These are phyloP conservation scores for Prionace glauca DNA, from an alignment of 2,797 vertebrate species.

Conservation along the genomic window DNA sequence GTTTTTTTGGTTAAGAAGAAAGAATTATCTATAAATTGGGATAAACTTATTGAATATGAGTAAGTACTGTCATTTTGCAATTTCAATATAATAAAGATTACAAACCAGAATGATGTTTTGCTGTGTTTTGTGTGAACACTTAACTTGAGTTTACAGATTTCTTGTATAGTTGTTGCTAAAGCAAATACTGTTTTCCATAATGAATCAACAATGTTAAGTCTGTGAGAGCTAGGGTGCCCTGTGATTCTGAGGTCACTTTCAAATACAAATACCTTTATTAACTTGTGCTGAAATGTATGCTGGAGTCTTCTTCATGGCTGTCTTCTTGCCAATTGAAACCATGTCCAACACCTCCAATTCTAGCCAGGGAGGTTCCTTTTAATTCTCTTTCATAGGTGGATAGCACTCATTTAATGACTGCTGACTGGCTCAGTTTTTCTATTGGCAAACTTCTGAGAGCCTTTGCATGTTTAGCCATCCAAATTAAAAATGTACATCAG, in stretches of 20 bases:
- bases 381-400: too few relatives aligned
- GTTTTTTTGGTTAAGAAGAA: not conserved
- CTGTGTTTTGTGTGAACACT: not conserved
- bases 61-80: not conserved
- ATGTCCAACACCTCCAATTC: not conserved
- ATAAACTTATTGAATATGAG: not conserved
- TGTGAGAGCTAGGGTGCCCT: not conserved
- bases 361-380: not conserved
- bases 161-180: not conserved
- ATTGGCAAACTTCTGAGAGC: too few relatives aligned
- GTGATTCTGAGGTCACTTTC: not conserved
- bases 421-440: too few relatives aligned
- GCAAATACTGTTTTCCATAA: not conserved
- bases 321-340: not conserved
- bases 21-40: not conserved
- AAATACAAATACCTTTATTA: not conserved
- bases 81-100: not conserved
- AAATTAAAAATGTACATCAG: not conserved
- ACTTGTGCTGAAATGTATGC: not conserved
- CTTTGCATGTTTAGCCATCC: not conserved
- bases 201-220: not conserved
- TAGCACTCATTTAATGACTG: too few relatives aligned
- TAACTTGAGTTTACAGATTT: not conserved
- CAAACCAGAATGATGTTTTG: not conserved
- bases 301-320: not conserved